Evolutionary conservation across 2,888 invertebrate genomes (phyloP), one percentile per base, ranked within the genome.

Genomic region (Melieria omissa): DNA sequence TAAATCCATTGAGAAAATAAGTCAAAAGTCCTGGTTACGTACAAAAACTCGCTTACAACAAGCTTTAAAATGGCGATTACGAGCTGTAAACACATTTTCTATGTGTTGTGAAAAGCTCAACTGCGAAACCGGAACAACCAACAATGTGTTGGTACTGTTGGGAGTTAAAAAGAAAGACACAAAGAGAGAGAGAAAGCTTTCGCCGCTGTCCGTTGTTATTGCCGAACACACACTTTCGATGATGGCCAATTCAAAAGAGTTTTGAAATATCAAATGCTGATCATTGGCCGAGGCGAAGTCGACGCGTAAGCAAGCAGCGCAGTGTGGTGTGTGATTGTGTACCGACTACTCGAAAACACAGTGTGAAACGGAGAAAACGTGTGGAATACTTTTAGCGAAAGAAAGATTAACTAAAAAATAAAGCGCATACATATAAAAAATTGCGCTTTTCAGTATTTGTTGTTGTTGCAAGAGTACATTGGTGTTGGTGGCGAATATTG

Each of bases 251-350:
- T 42, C 42, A 58, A 49, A 69, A 70, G 69, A 65, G 63, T 73
- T 76, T 75, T 65, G 71, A 71, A 73, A 72, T 69, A 45, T 44
- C 29, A 64, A 46, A 74, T 69, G 70, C 73, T 63, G 62, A 55
- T 82, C 84, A 83, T 84, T 83, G 80, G 79, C 80, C 76, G 78
- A 80, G 78, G 74, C 78, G 82, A 79, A 80, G 77, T 77, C 79
- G 78, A 77, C 75, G 78, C 78, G 81, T 77, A 79, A 79, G 79
- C 80, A 82, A 77, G 45, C 16, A 41, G 9, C 4, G 44, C 42
- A 67, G 66, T 66, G 45, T 16, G 8, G 41, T 45, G 29, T 12
- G 16, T 47, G n/a, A 44, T 29, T 29, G 29, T 29, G 29, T 29
- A 29, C 29, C 29, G 29, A 29, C 29, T 29, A 29, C 29, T 29